Base-by-base conservation (phyloP, 2,888 invertebrate species). In the Cyclophora punctaria region DNA sequence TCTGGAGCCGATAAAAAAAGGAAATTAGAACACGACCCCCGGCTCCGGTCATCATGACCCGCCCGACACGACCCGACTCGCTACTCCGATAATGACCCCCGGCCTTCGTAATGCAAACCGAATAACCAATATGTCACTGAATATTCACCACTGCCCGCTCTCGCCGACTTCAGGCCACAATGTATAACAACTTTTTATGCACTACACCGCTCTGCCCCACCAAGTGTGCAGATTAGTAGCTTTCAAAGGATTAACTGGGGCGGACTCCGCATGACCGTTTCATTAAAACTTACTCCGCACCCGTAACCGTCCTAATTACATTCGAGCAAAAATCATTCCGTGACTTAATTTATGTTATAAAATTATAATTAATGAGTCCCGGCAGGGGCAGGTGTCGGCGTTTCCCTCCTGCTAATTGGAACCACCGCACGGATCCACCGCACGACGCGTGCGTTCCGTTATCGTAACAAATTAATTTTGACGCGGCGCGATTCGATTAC, bases 231-330 rank as follows among this genome's bases (percentile, higher is more conserved):
- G 72, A 78, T 79, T 75, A 78, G 74, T 67, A 72, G 78, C 76
- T 80, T 78, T 78, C 73, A 76, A 78, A 77, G 78, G 81, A 80
- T 83, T 82, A 79, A 71, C 75, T 71, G 63, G 71, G 66, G 62
- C 71, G 66, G 69, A 69, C 74, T 67, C 66, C 66, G 66, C 64
- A 66, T 73, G 75, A 73, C 73, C 73, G 67, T 75, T 78, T 78
- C 76, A 78, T 80, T 79, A 77, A 79, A 78, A 79, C 68, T 78
- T 80, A 60, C 62, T 60, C 57, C 56, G 56, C 50, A 53, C 56
- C 53, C 58, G 53, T 51, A 56, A 59, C 67, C 62, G 55, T 55
- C 62, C 66, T 74, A 73, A 77, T 76, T 77, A 76, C 65, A 66
- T 69, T 67, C 55, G 58, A 68, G 73, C 65, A 73, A 77, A 75